phyloP scores from a whole-genome alignment of 2,888 invertebrate species.

The Cosmia trapezina region DNA sequence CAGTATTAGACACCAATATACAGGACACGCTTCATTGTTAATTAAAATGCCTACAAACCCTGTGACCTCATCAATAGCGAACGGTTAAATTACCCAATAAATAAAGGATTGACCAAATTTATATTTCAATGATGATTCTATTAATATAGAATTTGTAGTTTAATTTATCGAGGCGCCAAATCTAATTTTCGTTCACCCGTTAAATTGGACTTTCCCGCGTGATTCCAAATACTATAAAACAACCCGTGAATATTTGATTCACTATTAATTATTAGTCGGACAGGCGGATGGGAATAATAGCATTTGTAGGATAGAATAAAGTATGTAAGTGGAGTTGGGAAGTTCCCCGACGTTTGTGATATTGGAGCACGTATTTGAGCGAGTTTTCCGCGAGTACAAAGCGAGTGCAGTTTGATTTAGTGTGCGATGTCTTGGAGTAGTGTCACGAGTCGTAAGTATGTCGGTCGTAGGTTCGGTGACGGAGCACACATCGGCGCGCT shows the following conservation, averaged over 20 bases:
- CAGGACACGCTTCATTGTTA: too few species aligned
- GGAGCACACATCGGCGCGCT: constrained; percentile 57
- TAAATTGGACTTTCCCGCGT: constrained; percentile 28
- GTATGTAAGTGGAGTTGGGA: constrained; percentile 23
- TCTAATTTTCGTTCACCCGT: constrained; percentile 33
- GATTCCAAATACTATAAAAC: constrained; percentile 39
- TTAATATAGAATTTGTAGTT: constrained; percentile 35
- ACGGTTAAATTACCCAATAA: constrained; percentile 11
- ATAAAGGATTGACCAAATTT: constrained; percentile 17
- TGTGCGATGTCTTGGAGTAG: constrained; percentile 32
- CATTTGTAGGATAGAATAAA: constrained; percentile 31
- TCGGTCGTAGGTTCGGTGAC: constrained; percentile 52
- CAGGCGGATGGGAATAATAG: constrained; percentile 14
- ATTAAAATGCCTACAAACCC: constrained; percentile 12
- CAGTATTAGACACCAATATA: too few species aligned
- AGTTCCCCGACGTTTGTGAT: constrained; percentile 26
- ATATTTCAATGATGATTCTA: constrained; percentile 16
- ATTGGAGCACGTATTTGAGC: constrained; percentile 49
- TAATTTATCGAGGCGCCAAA: constrained; percentile 28
- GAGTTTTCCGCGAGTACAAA: constrained; percentile 31
- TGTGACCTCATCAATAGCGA: constrained; percentile 12
- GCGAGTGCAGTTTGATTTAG: constrained; percentile 41
- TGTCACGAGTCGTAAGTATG: constrained; percentile 18
- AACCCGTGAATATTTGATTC: constrained; percentile 49
- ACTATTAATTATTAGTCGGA: constrained; percentile 31